These are phyloP conservation scores for Drosophila nr. perissopoda DNA, from an alignment of 2,888 invertebrate genomes.

Conservation along the genomic window DNA sequence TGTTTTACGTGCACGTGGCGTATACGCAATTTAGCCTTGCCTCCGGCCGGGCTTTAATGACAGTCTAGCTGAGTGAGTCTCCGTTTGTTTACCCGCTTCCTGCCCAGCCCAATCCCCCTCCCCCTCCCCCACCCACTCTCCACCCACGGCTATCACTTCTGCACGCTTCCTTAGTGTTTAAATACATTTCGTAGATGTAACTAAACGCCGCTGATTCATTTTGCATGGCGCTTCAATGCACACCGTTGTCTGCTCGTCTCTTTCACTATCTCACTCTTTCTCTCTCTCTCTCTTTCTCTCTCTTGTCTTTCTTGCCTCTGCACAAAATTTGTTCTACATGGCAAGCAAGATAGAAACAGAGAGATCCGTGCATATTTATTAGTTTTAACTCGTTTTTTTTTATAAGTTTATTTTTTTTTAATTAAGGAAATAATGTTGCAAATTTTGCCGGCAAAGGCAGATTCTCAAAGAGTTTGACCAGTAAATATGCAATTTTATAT, in stretches of 20 bases:
- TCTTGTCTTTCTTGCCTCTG: not conserved
- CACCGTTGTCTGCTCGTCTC: slow-evolving; percentile 1
- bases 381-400: slow-evolving; percentile 19
- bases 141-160: slow-evolving; percentile 25
- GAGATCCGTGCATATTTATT: slow-evolving; percentile 20
- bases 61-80: slow-evolving; percentile 20
- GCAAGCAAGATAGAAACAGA: slow-evolving; percentile 1
- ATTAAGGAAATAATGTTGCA: slow-evolving; percentile 1
- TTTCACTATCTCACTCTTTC: not conserved
- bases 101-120: not conserved
- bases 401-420: slow-evolving; percentile 3
- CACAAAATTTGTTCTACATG: not conserved
- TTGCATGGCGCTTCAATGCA: slow-evolving; percentile 29
- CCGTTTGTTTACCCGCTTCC: slow-evolving; percentile 9
- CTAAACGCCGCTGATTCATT: slow-evolving; percentile 50
- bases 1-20: slow-evolving; percentile 39
- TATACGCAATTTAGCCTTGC: slow-evolving; percentile 52
- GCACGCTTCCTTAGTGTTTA: slow-evolving; percentile 44
- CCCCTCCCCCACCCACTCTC: not conserved
- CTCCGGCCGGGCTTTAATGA: slow-evolving; percentile 35
- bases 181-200: slow-evolving; percentile 47
- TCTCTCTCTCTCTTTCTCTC: not conserved
- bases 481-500: not conserved
- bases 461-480: not conserved
- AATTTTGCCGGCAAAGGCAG: not conserved